Base-by-base conservation (phyloP, 2,113 vertebrate genomes). In the Corythaixoides concolor region DNA sequence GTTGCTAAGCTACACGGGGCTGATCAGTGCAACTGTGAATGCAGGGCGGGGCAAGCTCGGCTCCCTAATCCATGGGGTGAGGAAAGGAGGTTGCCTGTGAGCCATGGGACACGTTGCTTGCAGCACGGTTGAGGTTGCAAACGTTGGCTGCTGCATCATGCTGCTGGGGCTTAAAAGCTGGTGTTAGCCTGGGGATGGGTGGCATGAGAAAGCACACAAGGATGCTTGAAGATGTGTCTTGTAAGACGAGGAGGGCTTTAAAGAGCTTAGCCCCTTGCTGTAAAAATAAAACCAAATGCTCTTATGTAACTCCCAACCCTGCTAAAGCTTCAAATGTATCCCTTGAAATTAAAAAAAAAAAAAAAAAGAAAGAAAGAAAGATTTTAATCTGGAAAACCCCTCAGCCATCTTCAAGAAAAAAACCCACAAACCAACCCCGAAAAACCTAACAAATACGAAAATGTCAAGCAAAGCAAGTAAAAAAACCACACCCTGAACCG, bases 41-140 rank as follows among this genome's bases (percentile, higher is more conserved):
- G 6, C 8, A 6, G 39, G 33, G n/a, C 13, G 59, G 39, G 24
- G 50, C 35, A 50, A 66, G 12, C 26, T 56, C 4, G 0, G 30
- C 50, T 67, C 47, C 52, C 16, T 4, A 16, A 87, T 27, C 66
- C 13, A 1, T 5, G 53, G 81, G 41, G 19, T 75, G 66, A 85
- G 64, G 30, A 39, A 62, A 66, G 4, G 23, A 59, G 23, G 18
- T 0, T 41, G 16, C 14, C 11, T 47, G 35, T 2, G 3, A 78
- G 45, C 7, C 8, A 20, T 0, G 15, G 64, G 43, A 89, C 17
- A 5, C 0, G 0, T 22, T 21, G 26, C 24, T 45, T 0, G 2
- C 45, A 20, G 17, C n/a, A 18, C 2, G 1, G 23, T 3, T 7
- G 2, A 32, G 53, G 52, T 12, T 58, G n/a, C 24, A 39, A 68